phyloP scores from a whole-genome alignment of 2,797 vertebrate genomes.

The Premnoplex brunnescens region DNA sequence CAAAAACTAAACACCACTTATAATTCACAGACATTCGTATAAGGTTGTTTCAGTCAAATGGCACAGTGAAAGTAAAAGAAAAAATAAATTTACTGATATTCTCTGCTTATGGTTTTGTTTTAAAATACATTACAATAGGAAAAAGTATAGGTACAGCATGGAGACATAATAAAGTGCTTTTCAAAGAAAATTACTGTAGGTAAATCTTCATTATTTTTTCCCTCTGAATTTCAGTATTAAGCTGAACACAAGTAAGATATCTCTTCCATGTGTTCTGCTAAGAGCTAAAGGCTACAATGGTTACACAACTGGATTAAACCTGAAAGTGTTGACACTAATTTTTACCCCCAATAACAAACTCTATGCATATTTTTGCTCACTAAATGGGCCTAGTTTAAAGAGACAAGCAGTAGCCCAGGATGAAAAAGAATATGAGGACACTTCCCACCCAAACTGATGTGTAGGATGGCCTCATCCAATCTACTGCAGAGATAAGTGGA shows the following conservation, averaged over 20 bases:
- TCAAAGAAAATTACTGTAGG: neutral
- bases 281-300: neutral
- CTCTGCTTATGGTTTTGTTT: neutral
- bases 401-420: slow-evolving; percentile 39
- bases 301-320: neutral
- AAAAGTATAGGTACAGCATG: neutral
- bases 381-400: slow-evolving; percentile 59
- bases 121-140: neutral
- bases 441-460: slow-evolving; percentile 20
- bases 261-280: neutral
- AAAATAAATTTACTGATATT: neutral
- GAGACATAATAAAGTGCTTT: neutral
- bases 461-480: neutral
- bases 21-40: neutral
- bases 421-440: neutral
- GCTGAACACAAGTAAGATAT: neutral
- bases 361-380: neutral
- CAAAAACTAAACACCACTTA: neutral
- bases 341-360: slow-evolving; percentile 23
- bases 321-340: slow-evolving; percentile 10
- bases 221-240: slow-evolving; percentile 34
- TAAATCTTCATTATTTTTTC: neutral
- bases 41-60: neutral
- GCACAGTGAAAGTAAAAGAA: neutral
- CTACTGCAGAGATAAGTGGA: neutral